Evolutionary conservation across 2,113 vertebrate genomes (phyloP), one percentile per base, ranked within the genome.

Genomic region (Phocoena phocoena): DNA sequence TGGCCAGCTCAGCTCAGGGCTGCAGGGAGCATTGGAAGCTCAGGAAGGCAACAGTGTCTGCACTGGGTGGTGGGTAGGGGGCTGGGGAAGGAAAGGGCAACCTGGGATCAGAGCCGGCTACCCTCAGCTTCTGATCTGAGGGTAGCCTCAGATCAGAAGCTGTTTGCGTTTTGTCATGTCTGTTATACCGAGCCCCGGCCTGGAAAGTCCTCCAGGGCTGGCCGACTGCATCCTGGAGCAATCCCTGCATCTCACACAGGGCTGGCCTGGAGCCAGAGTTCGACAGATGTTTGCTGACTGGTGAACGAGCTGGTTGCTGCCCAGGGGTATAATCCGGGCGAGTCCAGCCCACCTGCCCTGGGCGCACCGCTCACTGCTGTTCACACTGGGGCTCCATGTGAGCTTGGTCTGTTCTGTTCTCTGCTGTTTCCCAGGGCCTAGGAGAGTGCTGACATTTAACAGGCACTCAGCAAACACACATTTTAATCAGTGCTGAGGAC

Each of bases 331-430:
- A 65, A 38, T 21, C 4, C 53, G 31, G 25, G 23, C 0, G 14
- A 23, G 33, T 11, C 62, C 14, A 31, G 84, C 55, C 2, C 7
- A 5, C 6, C 2, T n/a, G 50, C 31, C 58, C 76, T 14, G 67
- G 28, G 14, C 2, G 6, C 13, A 13, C 3, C 2, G 53, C 47
- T 82, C 58, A 1, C 1, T 1, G 41, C 55, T 47, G 6, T 2
- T 44, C 60, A 41, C 0, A 0, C 5, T 9, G 55, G 26, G 71
- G 25, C 26, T 71, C 60, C 2, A 0, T 0, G 9, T 0, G 17
- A 53, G 8, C n/a, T n/a, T 15, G 8, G 17, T 55, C 77, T 55
- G 80, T 11, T 73, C 53, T 47, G 10, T 36, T 50, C 82, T 77
- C 50, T 67, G 44, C 53, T 15, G 47, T 65, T 41, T 88, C 36